Conservation (phyloP, 2,113 vertebrate genomes). For the Tympanuchus pallidicinctus region DNA sequence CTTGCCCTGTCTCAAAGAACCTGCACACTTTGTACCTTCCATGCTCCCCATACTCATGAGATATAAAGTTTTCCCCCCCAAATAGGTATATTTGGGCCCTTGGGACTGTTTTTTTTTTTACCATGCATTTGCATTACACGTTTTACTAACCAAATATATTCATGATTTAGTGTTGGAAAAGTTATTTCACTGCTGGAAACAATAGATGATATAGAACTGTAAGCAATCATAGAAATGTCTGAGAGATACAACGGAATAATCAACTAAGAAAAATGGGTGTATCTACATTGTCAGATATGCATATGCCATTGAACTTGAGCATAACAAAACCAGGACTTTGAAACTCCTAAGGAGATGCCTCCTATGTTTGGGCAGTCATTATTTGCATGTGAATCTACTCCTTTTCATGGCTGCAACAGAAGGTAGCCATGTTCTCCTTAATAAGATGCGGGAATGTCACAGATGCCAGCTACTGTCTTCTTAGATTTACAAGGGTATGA, state of each 20-base stretch:
- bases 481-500: neutral
- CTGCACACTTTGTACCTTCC: neutral
- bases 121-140: neutral
- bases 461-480: neutral
- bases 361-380: neutral
- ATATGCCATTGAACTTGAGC: neutral
- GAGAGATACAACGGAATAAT: neutral
- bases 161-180: neutral
- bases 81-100: neutral
- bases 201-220: neutral
- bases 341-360: neutral
- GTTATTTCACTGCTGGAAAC: neutral
- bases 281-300: neutral
- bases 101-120: neutral
- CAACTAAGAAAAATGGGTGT: neutral
- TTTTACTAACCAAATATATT: neutral
- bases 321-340: neutral
- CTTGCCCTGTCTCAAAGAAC: neutral
- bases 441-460: neutral
- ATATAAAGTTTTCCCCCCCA: fast-evolving
- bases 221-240: neutral
- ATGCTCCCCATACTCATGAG: neutral
- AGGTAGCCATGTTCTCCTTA: neutral
- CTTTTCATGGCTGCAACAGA: neutral
- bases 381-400: neutral